Evolutionary conservation across 2,888 invertebrate species (phyloP).

Genomic region (Rhyacophila evoluta): DNA sequence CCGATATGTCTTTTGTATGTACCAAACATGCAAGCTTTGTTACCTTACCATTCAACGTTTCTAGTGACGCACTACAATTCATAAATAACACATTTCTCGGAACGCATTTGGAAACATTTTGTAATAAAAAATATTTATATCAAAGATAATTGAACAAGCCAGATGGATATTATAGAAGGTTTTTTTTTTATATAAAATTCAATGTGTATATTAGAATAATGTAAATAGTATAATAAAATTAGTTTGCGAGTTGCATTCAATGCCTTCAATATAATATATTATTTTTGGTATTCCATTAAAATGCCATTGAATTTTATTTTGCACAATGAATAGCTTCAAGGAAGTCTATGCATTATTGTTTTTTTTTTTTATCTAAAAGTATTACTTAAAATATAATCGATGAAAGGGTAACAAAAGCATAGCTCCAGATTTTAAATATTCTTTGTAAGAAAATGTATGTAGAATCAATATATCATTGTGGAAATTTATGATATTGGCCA

Average conservation of each 20-base stretch:
- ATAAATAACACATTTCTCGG: conserved; percentile 3
- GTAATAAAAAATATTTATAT: conserved; percentile 35
- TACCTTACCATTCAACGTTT: not conserved
- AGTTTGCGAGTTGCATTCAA: conserved; percentile 26
- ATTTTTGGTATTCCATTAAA: conserved; percentile 5
- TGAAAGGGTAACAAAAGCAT: not conserved
- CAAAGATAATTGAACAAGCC: conserved; percentile 17
- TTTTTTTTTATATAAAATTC: conserved; percentile 22
- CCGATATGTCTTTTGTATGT: not conserved
- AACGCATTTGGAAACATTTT: not conserved
- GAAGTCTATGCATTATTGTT: not conserved
- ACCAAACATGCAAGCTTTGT: not conserved
- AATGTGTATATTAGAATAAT: conserved; percentile 42
- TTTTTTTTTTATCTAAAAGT: not conserved
- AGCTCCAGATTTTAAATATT: not conserved
- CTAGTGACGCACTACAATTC: not conserved
- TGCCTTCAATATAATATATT: conserved; percentile 20
- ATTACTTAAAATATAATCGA: not conserved
- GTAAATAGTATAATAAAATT: conserved; percentile 30
- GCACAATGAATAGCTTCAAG: conserved; percentile 18
- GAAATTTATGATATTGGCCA: not conserved
- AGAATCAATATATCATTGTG: not conserved
- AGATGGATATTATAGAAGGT: conserved; percentile 31
- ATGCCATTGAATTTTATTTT: not conserved
- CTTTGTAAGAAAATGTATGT: not conserved